Base-by-base conservation (phyloP, 2,113 vertebrate genomes). In the Tragelaphus imberbis region DNA sequence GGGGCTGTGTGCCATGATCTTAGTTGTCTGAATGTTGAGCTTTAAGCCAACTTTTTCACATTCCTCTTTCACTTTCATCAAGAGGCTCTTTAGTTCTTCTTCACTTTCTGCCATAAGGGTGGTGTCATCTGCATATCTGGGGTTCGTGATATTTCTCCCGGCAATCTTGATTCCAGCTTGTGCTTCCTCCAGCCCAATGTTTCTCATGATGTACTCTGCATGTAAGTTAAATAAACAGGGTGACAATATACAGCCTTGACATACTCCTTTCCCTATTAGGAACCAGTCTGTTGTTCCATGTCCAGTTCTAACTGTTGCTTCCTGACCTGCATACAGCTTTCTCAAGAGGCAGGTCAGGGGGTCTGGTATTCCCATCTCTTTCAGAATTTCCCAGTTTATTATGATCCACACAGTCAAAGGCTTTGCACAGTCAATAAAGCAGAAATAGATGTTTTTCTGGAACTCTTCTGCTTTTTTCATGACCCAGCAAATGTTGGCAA, bases 161-260 rank as follows among this genome's bases (percentile, higher is more conserved):
- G 33, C 16, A 68, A 10, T 68, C 65, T 68, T n/a, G 65, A 68
- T 68, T 68, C 16, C 65, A n/a, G 3, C 33, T 68, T n/a, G 33
- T 19, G 33, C 3, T 68, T 68, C 33, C 1, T n/a, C 16, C 7
- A n/a, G 3, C 2, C 16, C 33, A n/a, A 33, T 15, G 2, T 68
- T n/a, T 68, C 33, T n/a, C 16, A n/a, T 19, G 63, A n/a, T n/a
- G 16, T 68, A 19, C 2, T 19, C 63, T 68, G 63, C 63, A 19
- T 68, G 9, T 9, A n/a, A 19, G 3, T n/a, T 68, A n/a, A n/a
- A 19, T 19, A 68, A 68, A 16, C 33, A n/a, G 63, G 7, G 16
- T 68, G 33, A 68, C 16, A n/a, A 9, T n/a, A n/a, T 68, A 68
- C 4, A 68, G 63, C 33, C 33, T 68, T 68, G 63, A n/a, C 0